Percentiles rank a stretch among this genome's conserved stretches.
Conservation (phyloP, 2,888 invertebrate species). For the Gandaritis pyraliata region DNA sequence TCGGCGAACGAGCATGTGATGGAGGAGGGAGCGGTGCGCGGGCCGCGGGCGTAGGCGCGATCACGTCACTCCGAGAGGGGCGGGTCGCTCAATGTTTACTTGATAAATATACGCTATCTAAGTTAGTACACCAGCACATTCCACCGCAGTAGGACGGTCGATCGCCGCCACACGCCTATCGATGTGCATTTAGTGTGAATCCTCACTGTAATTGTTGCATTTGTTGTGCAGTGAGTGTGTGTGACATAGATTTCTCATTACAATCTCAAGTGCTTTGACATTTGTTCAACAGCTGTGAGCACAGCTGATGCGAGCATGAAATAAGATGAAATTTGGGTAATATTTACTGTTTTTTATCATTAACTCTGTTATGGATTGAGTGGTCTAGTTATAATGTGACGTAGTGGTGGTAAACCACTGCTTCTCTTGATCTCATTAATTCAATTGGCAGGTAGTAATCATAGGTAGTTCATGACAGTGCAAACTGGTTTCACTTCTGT, state of each 20-base stretch:
- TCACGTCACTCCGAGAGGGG: constrained; percentile 72
- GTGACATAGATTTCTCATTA: constrained; percentile 54
- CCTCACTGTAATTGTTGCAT: constrained; percentile 58
- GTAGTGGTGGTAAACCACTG: constrained; percentile 8
- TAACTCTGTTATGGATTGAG: constrained; percentile 5
- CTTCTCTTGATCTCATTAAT: constrained; percentile 20
- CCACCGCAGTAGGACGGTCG: constrained; percentile 65
- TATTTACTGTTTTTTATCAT: constrained; percentile 31
- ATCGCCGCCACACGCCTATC: constrained; percentile 53
- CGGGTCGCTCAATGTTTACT: constrained; percentile 75
- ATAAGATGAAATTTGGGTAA: constrained; percentile 83
- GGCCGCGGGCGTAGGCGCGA: constrained; percentile 61
- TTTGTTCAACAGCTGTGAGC: constrained; percentile 65
- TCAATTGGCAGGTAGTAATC: constrained; percentile 20
- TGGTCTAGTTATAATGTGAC: constrained; percentile 9
- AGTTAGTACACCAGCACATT: constrained; percentile 79
- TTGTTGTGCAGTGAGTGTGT: constrained; percentile 62
- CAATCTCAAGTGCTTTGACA: constrained; percentile 47
- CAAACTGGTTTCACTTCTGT: constrained; percentile 27
- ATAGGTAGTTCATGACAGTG: constrained; percentile 23
- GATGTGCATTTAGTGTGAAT: constrained; percentile 77
- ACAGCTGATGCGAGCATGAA: constrained; percentile 73
- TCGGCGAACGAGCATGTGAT: constrained; percentile 66
- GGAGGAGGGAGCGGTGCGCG: constrained; percentile 54
- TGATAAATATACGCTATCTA: constrained; percentile 70